Evolutionary conservation across 1,140 invertebrate species (phyloP).

Genomic region (Pachypeltis micranthus): DNA sequence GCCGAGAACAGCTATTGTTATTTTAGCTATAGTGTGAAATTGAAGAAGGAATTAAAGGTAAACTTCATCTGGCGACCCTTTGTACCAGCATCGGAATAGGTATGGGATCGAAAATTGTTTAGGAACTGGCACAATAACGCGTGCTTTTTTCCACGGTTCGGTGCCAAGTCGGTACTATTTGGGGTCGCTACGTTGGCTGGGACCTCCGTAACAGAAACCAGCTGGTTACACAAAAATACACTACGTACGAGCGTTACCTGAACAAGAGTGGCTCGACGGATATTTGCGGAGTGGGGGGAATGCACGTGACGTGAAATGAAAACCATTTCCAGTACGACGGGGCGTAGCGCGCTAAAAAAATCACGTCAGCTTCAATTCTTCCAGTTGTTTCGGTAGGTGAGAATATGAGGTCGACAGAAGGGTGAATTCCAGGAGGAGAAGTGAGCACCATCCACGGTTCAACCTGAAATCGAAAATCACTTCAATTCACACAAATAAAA

Average conservation of each 20-base stretch:
- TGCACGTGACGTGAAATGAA: constrained; percentile 11
- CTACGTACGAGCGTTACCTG: background rate
- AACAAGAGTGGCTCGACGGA: background rate
- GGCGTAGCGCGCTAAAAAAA: background rate
- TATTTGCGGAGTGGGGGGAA: background rate
- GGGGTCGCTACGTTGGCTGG: too few relatives aligned
- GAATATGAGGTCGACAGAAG: background rate
- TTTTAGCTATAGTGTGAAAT: too few relatives aligned
- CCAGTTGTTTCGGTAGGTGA: background rate
- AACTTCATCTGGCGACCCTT: too few relatives aligned
- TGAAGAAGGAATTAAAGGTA: too few relatives aligned
- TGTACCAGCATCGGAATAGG: too few relatives aligned
- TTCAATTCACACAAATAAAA: too few relatives aligned
- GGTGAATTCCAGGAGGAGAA: background rate
- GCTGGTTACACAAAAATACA: background rate
- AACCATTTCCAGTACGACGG: background rate
- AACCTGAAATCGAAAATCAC: background rate
- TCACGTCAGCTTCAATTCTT: constrained; percentile 2
- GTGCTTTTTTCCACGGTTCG: too few relatives aligned
- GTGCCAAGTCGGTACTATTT: too few relatives aligned
- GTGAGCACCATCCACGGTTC: background rate
- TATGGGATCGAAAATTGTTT: too few relatives aligned
- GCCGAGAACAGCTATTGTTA: too few relatives aligned
- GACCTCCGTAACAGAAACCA: background rate
- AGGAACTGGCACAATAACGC: too few relatives aligned